Percentiles rank a stretch among this genome's conserved stretches.
These are phyloP conservation scores for Falcunculus frontatus DNA, from an alignment of 2,113 vertebrate genomes.

Conservation along the genomic window DNA sequence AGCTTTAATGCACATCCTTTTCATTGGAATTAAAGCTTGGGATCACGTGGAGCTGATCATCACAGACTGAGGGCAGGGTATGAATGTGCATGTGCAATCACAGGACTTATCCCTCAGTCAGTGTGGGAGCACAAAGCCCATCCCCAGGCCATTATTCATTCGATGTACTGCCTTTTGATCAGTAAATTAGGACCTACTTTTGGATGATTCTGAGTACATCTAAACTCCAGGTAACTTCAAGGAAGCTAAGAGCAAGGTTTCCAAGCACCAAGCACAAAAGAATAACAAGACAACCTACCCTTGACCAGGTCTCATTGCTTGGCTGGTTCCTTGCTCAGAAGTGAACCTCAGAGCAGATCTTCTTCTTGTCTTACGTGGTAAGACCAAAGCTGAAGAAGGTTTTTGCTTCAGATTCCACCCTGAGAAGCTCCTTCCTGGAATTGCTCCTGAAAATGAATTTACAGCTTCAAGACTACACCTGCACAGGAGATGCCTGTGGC, in stretches of 20 bases:
- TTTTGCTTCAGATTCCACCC: slow-evolving; percentile 19
- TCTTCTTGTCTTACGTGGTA: not conserved
- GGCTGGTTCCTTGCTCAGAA: not conserved
- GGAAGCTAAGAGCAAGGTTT: not conserved
- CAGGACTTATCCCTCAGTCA: not conserved
- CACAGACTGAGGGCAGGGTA: not conserved
- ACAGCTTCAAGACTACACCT: slow-evolving; percentile 60
- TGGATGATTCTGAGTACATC: not conserved
- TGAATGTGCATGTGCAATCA: not conserved
- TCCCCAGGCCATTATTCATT: not conserved
- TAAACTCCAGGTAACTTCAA: not conserved
- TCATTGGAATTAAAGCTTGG: not conserved
- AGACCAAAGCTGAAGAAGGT: not conserved
- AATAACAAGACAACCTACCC: not conserved
- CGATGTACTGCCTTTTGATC: not conserved
- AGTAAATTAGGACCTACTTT: not conserved
- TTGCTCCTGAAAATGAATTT: not conserved
- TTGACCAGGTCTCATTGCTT: not conserved
- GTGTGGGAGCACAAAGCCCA: not conserved
- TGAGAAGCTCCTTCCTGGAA: slow-evolving; percentile 34
- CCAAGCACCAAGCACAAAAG: not conserved
- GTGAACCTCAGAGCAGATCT: not conserved
- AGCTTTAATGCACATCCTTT: not conserved
- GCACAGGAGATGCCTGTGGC: slow-evolving; percentile 57
- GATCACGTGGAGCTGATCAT: not conserved